phyloP scores from a whole-genome alignment of 2,797 vertebrate genomes.

The Rhinogobio ventralis region DNA sequence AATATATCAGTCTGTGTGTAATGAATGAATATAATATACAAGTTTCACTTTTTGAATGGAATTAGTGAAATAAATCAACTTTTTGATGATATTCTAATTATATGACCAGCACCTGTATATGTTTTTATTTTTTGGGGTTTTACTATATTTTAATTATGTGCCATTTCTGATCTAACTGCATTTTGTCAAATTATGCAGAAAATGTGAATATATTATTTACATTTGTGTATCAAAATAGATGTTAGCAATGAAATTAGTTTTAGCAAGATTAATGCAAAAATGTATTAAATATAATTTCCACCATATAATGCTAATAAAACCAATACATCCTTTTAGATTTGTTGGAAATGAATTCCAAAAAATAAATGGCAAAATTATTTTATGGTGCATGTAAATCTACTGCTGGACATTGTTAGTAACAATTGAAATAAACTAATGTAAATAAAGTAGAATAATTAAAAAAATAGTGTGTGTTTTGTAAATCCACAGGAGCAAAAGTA shows the following conservation, averaged over 20 bases:
- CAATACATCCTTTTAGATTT: neutral
- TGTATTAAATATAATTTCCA: neutral
- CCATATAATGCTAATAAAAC: neutral
- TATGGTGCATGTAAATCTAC: neutral
- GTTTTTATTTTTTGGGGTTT: too few species aligned
- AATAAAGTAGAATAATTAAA: neutral
- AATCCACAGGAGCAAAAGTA: neutral
- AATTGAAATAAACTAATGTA: too few species aligned
- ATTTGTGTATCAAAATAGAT: neutral
- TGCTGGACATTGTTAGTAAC: neutral
- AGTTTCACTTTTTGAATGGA: too few species aligned
- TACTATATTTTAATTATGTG: too few species aligned
- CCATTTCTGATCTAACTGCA: neutral
- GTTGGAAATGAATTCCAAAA: neutral
- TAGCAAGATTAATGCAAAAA: neutral
- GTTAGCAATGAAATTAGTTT: neutral
- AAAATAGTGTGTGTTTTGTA: neutral
- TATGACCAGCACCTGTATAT: too few species aligned
- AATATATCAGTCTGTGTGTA: too few species aligned
- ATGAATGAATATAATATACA: too few species aligned
- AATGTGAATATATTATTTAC: neutral
- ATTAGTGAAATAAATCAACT: too few species aligned
- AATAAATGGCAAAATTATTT: neutral
- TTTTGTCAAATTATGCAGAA: neutral
- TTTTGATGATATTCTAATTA: too few species aligned